Evolutionary conservation across 2,113 vertebrate species (phyloP).

Genomic region (Paraplagusia blochii): DNA sequence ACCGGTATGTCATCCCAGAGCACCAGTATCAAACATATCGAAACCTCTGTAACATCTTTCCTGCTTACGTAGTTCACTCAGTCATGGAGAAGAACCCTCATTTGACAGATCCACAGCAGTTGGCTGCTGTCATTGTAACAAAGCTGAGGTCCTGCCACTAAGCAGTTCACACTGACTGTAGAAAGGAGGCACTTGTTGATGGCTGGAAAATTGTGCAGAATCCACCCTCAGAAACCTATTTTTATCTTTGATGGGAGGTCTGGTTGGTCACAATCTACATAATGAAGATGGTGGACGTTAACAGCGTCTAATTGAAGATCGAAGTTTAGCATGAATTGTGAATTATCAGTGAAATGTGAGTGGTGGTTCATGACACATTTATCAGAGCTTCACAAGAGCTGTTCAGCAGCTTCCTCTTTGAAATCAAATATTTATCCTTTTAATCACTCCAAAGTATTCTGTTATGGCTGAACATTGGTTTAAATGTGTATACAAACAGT

Average conservation of each 20-base stretch:
- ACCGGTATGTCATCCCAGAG: slow-evolving; percentile 89
- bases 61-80: slow-evolving; percentile 89
- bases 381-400: slow-evolving; percentile 45
- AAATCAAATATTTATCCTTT: no score
- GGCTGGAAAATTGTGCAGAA: slow-evolving; percentile 57
- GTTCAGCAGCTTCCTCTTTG: slow-evolving; percentile 8
- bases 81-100: slow-evolving; percentile 99
- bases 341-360: slow-evolving; percentile 18
- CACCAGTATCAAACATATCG: slow-evolving; percentile 97
- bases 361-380: slow-evolving; percentile 49
- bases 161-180: slow-evolving; percentile 39
- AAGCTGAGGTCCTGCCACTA: slow-evolving; percentile 90
- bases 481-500: no score
- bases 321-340: slow-evolving; percentile 25
- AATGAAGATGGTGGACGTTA: slow-evolving; percentile 12
- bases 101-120: slow-evolving; percentile 93
- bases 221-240: slow-evolving; percentile 65
- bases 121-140: slow-evolving; percentile 94
- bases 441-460: not conserved
- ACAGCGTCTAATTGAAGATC: slow-evolving; percentile 13
- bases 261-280: slow-evolving; percentile 25
- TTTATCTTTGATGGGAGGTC: slow-evolving; percentile 31
- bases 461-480: not conserved
- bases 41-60: slow-evolving; percentile 99
- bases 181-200: slow-evolving; percentile 51